These are phyloP conservation scores for Orgyia antiqua DNA, from an alignment of 2,888 invertebrate species.

Conservation along the genomic window DNA sequence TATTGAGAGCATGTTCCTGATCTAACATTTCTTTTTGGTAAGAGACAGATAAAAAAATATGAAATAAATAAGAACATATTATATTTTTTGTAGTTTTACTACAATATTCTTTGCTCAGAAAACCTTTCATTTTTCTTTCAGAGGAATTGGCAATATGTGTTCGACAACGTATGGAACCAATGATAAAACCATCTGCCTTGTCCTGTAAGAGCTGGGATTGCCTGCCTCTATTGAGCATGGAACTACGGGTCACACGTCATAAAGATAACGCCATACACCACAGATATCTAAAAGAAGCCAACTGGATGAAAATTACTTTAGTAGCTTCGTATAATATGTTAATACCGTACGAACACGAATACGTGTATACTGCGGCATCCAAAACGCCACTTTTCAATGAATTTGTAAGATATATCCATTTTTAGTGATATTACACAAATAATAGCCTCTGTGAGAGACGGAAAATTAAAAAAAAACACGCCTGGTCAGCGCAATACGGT, in stretches of 20 bases:
- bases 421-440: no score
- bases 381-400: constrained; percentile 40
- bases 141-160: no score
- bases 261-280: constrained; percentile 41
- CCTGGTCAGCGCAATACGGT: no score
- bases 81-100: no score
- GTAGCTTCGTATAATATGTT: constrained; percentile 54
- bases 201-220: constrained; percentile 58
- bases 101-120: no score
- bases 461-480: no score
- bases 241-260: constrained; percentile 37
- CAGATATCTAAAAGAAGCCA: constrained; percentile 38
- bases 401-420: constrained; percentile 36
- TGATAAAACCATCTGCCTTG: constrained; percentile 30
- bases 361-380: constrained; percentile 45
- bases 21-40: no score
- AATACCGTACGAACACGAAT: constrained; percentile 34
- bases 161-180: constrained; percentile 54
- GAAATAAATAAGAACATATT: no score
- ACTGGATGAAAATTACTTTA: constrained; percentile 52
- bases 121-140: no score
- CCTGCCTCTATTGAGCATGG: constrained; percentile 50
- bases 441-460: no score
- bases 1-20: no score
- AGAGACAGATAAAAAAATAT: no score